phyloP scores from a whole-genome alignment of 2,797 vertebrate genomes.

The Peromyscus eremicus region DNA sequence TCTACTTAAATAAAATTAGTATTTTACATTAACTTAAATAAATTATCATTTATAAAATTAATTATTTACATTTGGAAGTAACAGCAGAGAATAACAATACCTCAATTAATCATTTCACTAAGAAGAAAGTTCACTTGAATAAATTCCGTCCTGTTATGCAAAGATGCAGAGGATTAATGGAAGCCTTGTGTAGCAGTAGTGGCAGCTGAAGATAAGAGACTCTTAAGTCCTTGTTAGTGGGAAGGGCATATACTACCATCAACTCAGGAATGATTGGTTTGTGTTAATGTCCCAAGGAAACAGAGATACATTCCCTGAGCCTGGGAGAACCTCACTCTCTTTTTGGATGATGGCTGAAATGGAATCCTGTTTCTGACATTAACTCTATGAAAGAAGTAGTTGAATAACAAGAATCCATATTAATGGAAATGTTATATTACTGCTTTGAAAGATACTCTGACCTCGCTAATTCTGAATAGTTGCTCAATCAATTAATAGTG shows the following conservation, averaged over 20 bases:
- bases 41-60: conserved; percentile 11
- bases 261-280: conserved; percentile 24
- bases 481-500: conserved; percentile 40
- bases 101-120: conserved; percentile 32
- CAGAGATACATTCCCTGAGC: conserved; percentile 5
- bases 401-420: conserved; percentile 62
- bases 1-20: conserved; percentile 35
- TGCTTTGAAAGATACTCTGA: conserved; percentile 54
- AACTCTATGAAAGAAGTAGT: conserved; percentile 38
- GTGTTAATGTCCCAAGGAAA: neutral
- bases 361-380: conserved; percentile 48
- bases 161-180: conserved; percentile 5
- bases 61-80: conserved; percentile 53
- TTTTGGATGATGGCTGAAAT: conserved; percentile 14
- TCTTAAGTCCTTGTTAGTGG: neutral
- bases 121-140: conserved; percentile 47
- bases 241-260: conserved; percentile 14
- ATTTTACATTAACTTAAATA: neutral
- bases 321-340: neutral
- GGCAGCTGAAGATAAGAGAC: neutral
- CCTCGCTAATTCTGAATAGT: neutral
- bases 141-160: neutral
- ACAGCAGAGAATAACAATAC: neutral
- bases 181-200: neutral
- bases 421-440: neutral